phyloP scores from a whole-genome alignment of 2,888 invertebrate species.

The Ochropleura plecta region DNA sequence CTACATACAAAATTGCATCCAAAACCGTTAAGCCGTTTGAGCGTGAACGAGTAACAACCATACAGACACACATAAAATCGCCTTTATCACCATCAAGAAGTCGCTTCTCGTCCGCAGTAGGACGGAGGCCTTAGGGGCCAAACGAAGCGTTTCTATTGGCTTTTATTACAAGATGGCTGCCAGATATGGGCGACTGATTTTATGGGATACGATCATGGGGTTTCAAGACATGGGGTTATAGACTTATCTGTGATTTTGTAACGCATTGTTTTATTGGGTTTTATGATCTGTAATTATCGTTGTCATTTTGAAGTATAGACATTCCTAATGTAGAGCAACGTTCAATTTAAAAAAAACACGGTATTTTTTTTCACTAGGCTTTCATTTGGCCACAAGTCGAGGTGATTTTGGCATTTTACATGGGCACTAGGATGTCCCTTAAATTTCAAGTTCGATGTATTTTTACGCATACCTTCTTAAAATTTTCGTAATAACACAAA shows the following conservation, averaged over 20 bases:
- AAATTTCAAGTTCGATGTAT: too few relatives aligned
- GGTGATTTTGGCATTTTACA: too few relatives aligned
- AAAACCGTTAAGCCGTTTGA: too few relatives aligned
- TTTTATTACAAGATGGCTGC: slow-evolving; percentile 67
- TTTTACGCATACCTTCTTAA: too few relatives aligned
- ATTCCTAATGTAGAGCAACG: too few relatives aligned
- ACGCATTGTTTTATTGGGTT: slow-evolving; percentile 37
- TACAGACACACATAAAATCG: neutral
- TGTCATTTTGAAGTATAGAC: slow-evolving; percentile 15
- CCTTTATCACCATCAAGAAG: too few relatives aligned
- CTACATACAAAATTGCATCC: too few relatives aligned
- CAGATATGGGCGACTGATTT: slow-evolving; percentile 61
- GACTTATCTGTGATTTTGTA: slow-evolving; percentile 40
- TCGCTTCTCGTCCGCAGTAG: neutral
- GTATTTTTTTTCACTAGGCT: too few relatives aligned
- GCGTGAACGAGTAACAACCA: neutral
- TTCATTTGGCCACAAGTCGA: too few relatives aligned
- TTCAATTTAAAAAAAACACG: too few relatives aligned
- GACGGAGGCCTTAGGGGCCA: slow-evolving; percentile 11
- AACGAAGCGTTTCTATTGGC: slow-evolving; percentile 59
- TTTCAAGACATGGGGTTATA: slow-evolving; percentile 50
- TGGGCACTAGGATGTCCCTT: too few relatives aligned
- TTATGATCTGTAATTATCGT: slow-evolving; percentile 31
- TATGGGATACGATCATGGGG: slow-evolving; percentile 56
- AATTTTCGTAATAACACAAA: too few relatives aligned